phyloP scores from a whole-genome alignment of 2,888 invertebrate species.

The Drosophila anomelani region DNA sequence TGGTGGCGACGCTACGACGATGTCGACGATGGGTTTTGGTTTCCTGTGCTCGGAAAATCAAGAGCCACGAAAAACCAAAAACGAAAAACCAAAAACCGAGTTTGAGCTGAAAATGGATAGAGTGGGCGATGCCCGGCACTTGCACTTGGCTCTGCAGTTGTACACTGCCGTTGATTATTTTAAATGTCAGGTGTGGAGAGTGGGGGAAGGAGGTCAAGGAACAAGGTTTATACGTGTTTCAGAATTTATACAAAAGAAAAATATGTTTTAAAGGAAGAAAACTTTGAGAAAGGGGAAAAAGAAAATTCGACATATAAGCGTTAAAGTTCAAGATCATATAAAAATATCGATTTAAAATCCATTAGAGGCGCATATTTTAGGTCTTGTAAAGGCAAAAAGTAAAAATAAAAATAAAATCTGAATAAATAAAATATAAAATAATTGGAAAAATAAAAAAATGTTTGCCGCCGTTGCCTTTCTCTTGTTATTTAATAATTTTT shows the following conservation, averaged over 20 bases:
- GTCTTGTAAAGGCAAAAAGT: too few relatives aligned
- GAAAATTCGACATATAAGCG: too few relatives aligned
- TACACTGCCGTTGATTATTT: slow-evolving; percentile 1
- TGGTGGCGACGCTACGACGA: slow-evolving; percentile 59
- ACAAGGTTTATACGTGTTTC: slow-evolving; percentile 28
- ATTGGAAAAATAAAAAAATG: too few relatives aligned
- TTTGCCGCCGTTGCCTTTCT: too few relatives aligned
- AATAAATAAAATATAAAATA: too few relatives aligned
- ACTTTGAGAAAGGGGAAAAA: too few relatives aligned
- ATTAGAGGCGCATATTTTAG: too few relatives aligned
- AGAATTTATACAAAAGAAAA: background rate
- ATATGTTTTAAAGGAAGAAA: too few relatives aligned
- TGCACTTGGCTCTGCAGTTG: slow-evolving; percentile 25
- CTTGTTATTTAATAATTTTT: too few relatives aligned
- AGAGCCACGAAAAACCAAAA: background rate
- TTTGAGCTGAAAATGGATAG: slow-evolving; percentile 20
- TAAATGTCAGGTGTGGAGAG: slow-evolving; percentile 37
- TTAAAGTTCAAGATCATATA: too few relatives aligned
- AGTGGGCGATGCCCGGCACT: slow-evolving; percentile 52
- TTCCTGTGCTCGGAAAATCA: slow-evolving; percentile 54
- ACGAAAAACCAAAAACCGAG: background rate
- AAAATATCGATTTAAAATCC: too few relatives aligned
- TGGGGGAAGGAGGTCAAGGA: background rate
- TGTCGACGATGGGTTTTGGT: slow-evolving; percentile 35
- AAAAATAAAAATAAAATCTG: too few relatives aligned